A percentile compares a stretch with the other conserved stretches of the same genome.
These are phyloP conservation scores for Chauna torquata DNA, from an alignment of 2,113 vertebrate genomes.

Conservation along the genomic window DNA sequence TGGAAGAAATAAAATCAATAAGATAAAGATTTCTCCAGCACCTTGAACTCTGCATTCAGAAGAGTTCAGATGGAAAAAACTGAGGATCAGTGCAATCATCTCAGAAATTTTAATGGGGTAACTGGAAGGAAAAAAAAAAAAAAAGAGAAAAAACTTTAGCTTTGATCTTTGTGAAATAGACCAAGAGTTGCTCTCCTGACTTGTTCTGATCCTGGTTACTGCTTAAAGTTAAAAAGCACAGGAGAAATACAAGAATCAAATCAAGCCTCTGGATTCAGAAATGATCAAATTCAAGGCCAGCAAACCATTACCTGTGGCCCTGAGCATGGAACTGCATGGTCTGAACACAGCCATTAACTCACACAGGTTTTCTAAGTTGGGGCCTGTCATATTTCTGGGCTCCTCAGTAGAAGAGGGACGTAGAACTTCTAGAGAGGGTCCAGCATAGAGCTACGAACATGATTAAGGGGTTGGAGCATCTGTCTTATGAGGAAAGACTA, in stretches of 20 bases:
- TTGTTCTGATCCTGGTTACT: not conserved
- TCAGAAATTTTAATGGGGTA: constrained; percentile 36
- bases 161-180: constrained; percentile 14
- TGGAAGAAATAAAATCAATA: constrained; percentile 42
- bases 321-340: not conserved
- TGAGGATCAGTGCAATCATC: constrained; percentile 9
- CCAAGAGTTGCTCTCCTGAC: not conserved
- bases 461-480: no score
- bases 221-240: not conserved
- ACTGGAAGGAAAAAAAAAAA: constrained; percentile 32
- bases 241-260: not conserved
- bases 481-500: no score
- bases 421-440: no score
- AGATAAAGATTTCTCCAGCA: constrained; percentile 46
- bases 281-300: not conserved
- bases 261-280: constrained; percentile 35
- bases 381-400: not conserved
- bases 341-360: not conserved
- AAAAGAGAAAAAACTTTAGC: not conserved
- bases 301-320: not conserved
- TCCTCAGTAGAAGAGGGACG: no score
- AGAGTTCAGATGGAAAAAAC: not conserved
- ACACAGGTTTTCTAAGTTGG: not conserved
- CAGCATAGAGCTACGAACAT: no score
- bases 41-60: constrained; percentile 28